Evolutionary conservation across 2,113 vertebrate species (phyloP), one percentile per base, ranked within the genome.

Genomic region (Pteruthius melanotis): DNA sequence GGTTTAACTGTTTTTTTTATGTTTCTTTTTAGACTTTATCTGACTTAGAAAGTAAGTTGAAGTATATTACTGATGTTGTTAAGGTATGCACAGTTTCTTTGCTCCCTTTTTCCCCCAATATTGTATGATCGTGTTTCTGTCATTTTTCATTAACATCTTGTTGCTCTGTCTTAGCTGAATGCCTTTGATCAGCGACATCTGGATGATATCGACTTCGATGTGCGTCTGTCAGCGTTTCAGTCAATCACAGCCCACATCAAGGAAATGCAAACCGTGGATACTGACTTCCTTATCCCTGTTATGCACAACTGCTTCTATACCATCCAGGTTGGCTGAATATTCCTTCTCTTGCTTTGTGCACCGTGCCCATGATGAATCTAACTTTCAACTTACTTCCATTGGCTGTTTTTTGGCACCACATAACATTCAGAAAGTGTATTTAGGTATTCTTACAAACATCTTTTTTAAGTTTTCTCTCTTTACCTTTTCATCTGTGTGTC

Each of bases 261-360:
- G 90, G 98, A 98, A 23, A 99, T 99, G 99, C 96, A 97, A 45
- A 93, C 91, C 3, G 97, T 99, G 92, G 99, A 99, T 95, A 84
- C 98, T 31, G 96, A 98, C 97, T 99, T 98, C 93, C 98, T 99
- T 69, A 94, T 96, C 87, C 95, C 97, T 5, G 89, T 99, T 94
- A 98, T 99, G 95, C 98, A 99, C 97, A 99, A 99, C 98, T 99
- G 99, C 93, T 99, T 99, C 97, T 98, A 99, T 95, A 99, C 99
- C 26, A 98, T 99, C 87, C 99, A 99, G 98, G 99, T 99, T 81
- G 89, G 96, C 65, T 77, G 40, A 90, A 35, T 64, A 27, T 88
- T 91, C 54, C 44, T 94, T 89, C 65, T 78, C 50, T 90, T 81
- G 23, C 44, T 77, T n/a, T 82, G 35, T 61, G 39, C 11, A 50